These are phyloP conservation scores for Frieseomelitta varia DNA, from an alignment of 1,140 invertebrate species.

Conservation along the genomic window DNA sequence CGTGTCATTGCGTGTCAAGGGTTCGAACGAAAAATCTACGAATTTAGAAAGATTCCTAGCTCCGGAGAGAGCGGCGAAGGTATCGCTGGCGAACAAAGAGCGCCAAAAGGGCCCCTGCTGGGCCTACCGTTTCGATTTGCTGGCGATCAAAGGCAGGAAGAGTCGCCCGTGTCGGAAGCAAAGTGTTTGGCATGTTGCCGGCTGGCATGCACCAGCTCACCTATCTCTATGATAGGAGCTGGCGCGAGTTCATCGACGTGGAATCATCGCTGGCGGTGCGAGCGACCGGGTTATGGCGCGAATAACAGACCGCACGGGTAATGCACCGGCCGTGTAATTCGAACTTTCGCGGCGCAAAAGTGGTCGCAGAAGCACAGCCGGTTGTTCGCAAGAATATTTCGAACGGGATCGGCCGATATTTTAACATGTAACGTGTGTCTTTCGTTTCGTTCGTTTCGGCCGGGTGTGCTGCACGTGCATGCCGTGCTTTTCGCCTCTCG, in stretches of 20 bases:
- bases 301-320: slow-evolving; percentile 7
- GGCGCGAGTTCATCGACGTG: slow-evolving; percentile 12
- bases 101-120: neutral
- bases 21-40: neutral
- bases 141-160: slow-evolving; percentile 29
- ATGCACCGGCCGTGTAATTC: slow-evolving; percentile 14
- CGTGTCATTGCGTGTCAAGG: neutral
- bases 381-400: neutral
- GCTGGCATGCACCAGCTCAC: neutral
- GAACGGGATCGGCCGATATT: slow-evolving; percentile 29
- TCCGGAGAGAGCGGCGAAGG: neutral
- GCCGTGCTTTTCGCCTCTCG: too few species aligned
- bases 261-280: slow-evolving; percentile 3
- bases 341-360: slow-evolving; percentile 12
- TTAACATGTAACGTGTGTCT: slow-evolving; percentile 36
- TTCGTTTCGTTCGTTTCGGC: too few species aligned
- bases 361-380: neutral
- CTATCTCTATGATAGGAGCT: neutral
- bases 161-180: slow-evolving; percentile 16
- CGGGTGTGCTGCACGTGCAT: neutral
- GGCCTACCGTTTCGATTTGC: slow-evolving; percentile 8
- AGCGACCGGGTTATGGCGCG: neutral
- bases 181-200: slow-evolving; percentile 18
- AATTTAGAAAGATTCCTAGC: neutral
- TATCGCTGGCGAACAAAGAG: neutral